Conservation (phyloP, 2,113 vertebrate species). For the Solea solea region DNA sequence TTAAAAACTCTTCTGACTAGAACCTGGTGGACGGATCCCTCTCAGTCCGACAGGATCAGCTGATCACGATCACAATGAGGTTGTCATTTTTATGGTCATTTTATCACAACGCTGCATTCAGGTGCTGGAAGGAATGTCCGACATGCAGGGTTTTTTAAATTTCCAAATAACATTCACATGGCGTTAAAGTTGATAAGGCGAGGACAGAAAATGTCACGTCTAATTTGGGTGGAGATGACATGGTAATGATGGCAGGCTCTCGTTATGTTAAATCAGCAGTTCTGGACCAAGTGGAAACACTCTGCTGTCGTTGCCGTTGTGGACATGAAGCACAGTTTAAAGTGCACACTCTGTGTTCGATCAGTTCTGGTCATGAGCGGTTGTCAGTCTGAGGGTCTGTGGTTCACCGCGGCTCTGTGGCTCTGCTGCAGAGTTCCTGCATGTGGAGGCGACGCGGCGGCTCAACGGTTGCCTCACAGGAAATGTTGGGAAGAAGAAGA, state of each 20-base stretch:
- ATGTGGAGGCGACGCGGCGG: background rate
- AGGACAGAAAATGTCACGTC: background rate
- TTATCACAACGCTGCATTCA: slow-evolving; percentile 3
- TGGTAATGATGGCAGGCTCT: background rate
- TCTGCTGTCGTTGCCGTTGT: background rate
- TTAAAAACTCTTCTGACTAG: background rate
- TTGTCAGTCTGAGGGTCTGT: slow-evolving; percentile 13
- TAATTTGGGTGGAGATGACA: background rate
- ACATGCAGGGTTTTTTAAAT: background rate
- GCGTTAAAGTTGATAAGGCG: background rate
- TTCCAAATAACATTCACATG: slow-evolving; percentile 24
- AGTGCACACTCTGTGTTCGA: slow-evolving; percentile 12
- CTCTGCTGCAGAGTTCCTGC: background rate
- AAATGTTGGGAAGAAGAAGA: background rate
- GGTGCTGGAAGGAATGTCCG: slow-evolving; percentile 5
- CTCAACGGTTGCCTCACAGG: slow-evolving; percentile 6
- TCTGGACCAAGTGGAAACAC: background rate
- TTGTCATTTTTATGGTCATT: background rate
- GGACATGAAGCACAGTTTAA: background rate
- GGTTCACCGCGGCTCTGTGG: slow-evolving; percentile 10
- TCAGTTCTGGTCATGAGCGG: slow-evolving; percentile 12
- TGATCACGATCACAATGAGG: background rate
- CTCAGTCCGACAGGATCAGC: background rate
- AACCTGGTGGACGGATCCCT: background rate
- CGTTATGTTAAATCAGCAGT: background rate